Evolutionary conservation across 2,888 invertebrate species (phyloP).

Genomic region (Tachina grossa): DNA sequence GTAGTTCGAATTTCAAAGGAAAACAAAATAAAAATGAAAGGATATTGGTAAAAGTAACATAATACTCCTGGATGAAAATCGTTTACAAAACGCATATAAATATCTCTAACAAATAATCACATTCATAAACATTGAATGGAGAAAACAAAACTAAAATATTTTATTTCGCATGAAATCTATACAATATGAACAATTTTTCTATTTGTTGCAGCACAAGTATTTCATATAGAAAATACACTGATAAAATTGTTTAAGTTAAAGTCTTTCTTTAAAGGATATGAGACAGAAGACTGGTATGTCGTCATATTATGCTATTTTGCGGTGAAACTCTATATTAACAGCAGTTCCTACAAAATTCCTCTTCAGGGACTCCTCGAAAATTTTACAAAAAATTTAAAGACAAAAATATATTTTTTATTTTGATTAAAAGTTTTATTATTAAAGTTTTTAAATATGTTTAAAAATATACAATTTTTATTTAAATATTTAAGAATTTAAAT

Average conservation of each 20-base stretch:
- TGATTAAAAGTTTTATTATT: too few species aligned
- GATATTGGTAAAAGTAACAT: conserved; percentile 59
- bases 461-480: too few species aligned
- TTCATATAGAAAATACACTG: not conserved
- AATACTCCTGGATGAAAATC: conserved; percentile 65
- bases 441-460: too few species aligned
- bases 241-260: not conserved
- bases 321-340: too few species aligned
- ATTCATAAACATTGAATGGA: conserved; percentile 70
- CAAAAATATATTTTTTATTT: too few species aligned
- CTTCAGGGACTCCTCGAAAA: too few species aligned
- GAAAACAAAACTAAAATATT: conserved; percentile 55
- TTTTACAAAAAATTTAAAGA: too few species aligned
- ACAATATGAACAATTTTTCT: conserved; percentile 50
- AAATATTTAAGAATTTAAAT: too few species aligned
- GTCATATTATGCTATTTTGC: not conserved
- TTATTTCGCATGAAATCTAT: conserved; percentile 43
- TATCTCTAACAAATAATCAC: conserved; percentile 71
- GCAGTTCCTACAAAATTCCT: too few species aligned
- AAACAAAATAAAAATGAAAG: conserved; percentile 51
- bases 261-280: not conserved
- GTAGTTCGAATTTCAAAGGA: conserved; percentile 33
- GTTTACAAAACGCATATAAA: conserved; percentile 69
- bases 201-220: conserved; percentile 40
- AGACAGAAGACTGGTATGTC: too few species aligned